Evolutionary conservation across 2,888 invertebrate species (phyloP).

Genomic region (Folsomia candida): DNA sequence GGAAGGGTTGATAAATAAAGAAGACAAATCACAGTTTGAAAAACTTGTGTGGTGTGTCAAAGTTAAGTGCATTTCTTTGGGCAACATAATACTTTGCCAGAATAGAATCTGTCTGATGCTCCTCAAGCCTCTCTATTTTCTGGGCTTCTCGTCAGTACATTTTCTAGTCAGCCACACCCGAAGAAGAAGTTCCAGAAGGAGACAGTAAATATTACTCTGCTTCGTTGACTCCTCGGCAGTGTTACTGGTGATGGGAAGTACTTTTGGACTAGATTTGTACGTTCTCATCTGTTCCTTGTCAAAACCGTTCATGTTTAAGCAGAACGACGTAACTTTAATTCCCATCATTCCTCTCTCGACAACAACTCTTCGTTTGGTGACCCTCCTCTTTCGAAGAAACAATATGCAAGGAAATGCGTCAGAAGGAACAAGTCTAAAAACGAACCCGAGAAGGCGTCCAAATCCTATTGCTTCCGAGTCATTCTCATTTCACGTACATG

Average conservation of each 20-base stretch:
- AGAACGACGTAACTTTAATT: too few species aligned
- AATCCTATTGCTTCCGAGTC: too few species aligned
- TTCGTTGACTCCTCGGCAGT: not conserved
- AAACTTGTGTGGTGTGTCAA: not conserved
- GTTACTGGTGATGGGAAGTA: too few species aligned
- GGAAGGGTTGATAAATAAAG: too few species aligned
- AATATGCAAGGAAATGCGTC: too few species aligned
- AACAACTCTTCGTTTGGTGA: too few species aligned
- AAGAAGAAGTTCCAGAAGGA: not conserved
- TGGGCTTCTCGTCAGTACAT: not conserved
- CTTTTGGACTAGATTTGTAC: not conserved
- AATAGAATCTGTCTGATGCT: not conserved
- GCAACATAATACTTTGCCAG: not conserved
- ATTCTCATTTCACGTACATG: too few species aligned
- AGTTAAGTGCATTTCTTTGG: not conserved
- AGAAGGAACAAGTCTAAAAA: too few species aligned
- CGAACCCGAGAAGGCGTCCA: too few species aligned
- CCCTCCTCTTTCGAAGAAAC: too few species aligned
- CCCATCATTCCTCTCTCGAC: too few species aligned
- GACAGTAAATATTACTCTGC: not conserved
- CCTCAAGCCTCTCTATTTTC: too few species aligned
- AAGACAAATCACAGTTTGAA: not conserved
- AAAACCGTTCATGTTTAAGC: not conserved
- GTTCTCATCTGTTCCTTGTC: slow-evolving; percentile 2
- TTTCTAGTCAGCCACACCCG: not conserved